Evolutionary conservation across 1,140 invertebrate species (phyloP).

Genomic region (Melanaphis sacchari): DNA sequence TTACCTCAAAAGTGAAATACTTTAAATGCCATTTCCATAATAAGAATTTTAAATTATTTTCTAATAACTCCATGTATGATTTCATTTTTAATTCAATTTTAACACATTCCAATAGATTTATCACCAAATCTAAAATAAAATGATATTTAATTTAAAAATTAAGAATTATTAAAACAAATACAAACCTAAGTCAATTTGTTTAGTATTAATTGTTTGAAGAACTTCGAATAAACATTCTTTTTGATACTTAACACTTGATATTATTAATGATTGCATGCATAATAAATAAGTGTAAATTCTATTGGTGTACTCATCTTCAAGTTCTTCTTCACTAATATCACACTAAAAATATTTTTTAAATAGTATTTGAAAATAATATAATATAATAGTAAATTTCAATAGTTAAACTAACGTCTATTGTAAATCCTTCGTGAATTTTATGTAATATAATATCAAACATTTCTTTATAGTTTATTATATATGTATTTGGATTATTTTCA

Average conservation of each 20-base stretch:
- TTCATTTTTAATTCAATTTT: conserved; percentile 48
- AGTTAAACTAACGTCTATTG: conserved; percentile 10
- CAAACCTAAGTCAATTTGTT: conserved; percentile 26
- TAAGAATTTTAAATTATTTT: conserved; percentile 53
- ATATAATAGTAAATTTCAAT: neutral
- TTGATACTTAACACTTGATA: conserved; percentile 15
- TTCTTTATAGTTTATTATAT: conserved; percentile 31
- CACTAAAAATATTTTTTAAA: neutral
- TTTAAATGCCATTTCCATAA: conserved; percentile 40
- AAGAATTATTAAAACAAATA: neutral
- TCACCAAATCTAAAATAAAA: conserved; percentile 50
- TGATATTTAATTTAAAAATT: conserved; percentile 10
- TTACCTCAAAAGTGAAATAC: neutral
- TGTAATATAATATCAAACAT: conserved; percentile 48
- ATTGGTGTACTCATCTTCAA: conserved; percentile 19
- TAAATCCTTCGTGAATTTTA: conserved; percentile 36
- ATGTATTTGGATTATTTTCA: conserved; percentile 35
- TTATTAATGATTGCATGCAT: conserved; percentile 30
- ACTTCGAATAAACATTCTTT: conserved; percentile 42
- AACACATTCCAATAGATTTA: conserved; percentile 42
- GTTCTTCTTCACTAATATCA: conserved; percentile 41
- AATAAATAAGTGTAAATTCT: conserved; percentile 38
- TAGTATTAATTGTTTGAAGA: neutral
- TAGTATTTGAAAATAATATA: neutral
- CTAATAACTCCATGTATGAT: conserved; percentile 44